These are phyloP conservation scores for Trematomus loennbergii DNA, from an alignment of 2,113 vertebrate species.

Conservation along the genomic window DNA sequence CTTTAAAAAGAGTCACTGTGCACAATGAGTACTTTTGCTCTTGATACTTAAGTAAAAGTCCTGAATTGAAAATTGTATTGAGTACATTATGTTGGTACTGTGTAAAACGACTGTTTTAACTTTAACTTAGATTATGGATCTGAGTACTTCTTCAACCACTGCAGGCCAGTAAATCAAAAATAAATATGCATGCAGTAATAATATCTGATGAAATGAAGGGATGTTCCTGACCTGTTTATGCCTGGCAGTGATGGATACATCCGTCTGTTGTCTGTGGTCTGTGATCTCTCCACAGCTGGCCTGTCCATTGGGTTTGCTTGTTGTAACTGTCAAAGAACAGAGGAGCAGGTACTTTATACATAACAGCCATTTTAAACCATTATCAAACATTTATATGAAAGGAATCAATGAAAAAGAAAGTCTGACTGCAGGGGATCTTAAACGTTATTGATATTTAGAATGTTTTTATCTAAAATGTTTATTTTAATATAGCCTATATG, in stretches of 20 bases:
- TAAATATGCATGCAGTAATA: background rate
- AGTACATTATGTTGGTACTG: background rate
- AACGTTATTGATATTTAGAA: background rate
- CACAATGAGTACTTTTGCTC: background rate
- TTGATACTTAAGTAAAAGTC: background rate
- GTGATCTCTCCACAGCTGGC: background rate
- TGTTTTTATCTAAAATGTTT: background rate
- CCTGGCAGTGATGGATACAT: slow-evolving; percentile 64
- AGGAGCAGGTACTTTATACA: background rate
- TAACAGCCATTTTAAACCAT: too few relatives aligned
- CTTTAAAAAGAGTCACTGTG: background rate
- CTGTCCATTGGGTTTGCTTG: slow-evolving; percentile 6
- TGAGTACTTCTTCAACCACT: background rate
- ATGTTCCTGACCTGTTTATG: slow-evolving; percentile 34
- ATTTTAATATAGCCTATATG: background rate
- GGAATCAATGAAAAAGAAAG: background rate
- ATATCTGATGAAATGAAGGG: background rate
- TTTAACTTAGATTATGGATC: background rate
- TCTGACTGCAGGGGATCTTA: background rate
- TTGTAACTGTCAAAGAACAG: slow-evolving; percentile 44
- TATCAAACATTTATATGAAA: background rate
- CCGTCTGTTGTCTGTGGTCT: slow-evolving; percentile 7
- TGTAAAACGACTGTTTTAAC: too few relatives aligned
- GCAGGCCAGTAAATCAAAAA: background rate
- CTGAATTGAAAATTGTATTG: too few relatives aligned